Evolutionary conservation across 2,888 invertebrate genomes (phyloP).

Genomic region (Bugulina stolonifera): DNA sequence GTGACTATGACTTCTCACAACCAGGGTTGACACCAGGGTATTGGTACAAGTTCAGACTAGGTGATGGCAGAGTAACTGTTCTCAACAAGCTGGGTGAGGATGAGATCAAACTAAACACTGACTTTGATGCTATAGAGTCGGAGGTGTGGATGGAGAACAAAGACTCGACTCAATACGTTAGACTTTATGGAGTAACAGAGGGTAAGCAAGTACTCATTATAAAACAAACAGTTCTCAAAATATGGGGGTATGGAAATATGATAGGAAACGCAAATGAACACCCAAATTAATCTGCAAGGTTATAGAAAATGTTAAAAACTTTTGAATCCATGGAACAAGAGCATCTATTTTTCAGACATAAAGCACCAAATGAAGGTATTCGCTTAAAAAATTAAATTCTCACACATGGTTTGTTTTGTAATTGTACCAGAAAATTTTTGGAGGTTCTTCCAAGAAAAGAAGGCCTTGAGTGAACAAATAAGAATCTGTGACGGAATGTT

Average conservation of each 20-base stretch:
- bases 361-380: not conserved
- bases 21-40: not conserved
- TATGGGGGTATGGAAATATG: too few relatives aligned
- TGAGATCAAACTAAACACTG: not conserved
- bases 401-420: not conserved
- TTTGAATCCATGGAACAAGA: too few relatives aligned
- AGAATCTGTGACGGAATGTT: slow-evolving; percentile 14
- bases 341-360: too few relatives aligned
- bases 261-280: too few relatives aligned
- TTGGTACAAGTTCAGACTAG: not conserved
- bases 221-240: too few relatives aligned
- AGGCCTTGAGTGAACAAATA: not conserved
- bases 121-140: not conserved
- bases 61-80: not conserved
- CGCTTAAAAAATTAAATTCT: not conserved
- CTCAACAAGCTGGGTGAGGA: not conserved
- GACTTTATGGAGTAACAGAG: not conserved
- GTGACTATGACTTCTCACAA: not conserved
- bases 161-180: not conserved
- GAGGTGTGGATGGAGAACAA: not conserved
- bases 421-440: slow-evolving; percentile 14
- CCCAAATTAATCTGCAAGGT: too few relatives aligned
- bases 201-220: too few relatives aligned
- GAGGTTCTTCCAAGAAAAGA: not conserved
- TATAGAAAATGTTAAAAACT: too few relatives aligned